Evolutionary conservation across 2,888 invertebrate genomes (phyloP).

Genomic region (Lysandra coridon): DNA sequence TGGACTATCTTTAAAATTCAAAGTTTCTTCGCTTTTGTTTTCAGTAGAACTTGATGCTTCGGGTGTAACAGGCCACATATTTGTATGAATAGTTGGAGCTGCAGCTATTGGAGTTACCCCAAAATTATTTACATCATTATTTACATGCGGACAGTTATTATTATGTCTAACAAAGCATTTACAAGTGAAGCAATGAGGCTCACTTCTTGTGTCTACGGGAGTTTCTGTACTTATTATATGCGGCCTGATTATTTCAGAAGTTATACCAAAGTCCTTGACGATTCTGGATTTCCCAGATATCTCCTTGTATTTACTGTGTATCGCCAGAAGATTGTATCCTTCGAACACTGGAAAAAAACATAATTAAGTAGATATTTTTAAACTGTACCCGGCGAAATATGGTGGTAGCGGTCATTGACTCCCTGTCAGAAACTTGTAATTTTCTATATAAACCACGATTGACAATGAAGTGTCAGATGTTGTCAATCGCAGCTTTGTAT

Average conservation of each 20-base stretch:
- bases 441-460: no score
- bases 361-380: no score
- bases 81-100: neutral
- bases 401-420: no score
- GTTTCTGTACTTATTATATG: neutral
- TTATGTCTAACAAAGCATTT: conserved; percentile 5
- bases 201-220: neutral
- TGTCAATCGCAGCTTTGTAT: no score
- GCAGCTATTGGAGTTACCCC: neutral
- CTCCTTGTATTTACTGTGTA: conserved; percentile 37
- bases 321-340: conserved; percentile 38
- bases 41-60: neutral
- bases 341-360: conserved; percentile 35
- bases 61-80: neutral
- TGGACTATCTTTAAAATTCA: conserved; percentile 28
- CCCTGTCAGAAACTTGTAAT: no score
- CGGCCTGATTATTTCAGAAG: neutral
- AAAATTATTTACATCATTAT: neutral
- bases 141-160: neutral
- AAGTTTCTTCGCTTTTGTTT: neutral
- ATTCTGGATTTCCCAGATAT: conserved; percentile 37
- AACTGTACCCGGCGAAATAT: no score
- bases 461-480: no score
- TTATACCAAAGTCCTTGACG: neutral
- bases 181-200: conserved; percentile 23